Conservation (phyloP, 2,888 invertebrate genomes). For the Nomada lathburiana region DNA sequence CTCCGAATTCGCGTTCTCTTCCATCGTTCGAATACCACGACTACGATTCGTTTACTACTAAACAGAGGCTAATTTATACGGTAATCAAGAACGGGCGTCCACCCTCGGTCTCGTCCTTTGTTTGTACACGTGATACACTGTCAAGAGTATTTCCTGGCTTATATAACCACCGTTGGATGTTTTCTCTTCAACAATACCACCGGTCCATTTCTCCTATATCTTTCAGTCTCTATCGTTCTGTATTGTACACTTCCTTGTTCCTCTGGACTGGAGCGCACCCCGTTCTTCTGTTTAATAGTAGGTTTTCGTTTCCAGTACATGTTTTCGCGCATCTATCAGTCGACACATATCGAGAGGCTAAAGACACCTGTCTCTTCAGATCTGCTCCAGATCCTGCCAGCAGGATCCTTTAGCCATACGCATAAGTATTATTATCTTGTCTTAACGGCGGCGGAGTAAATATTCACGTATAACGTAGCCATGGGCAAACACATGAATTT, state of each 20-base stretch:
- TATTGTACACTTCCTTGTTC: slow-evolving; percentile 14
- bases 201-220: background rate
- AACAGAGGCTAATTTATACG: slow-evolving; percentile 81
- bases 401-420: slow-evolving; percentile 68
- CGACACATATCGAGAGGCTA: slow-evolving; percentile 75
- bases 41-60: slow-evolving; percentile 75
- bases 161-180: slow-evolving; percentile 39
- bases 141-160: slow-evolving; percentile 61
- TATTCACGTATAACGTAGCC: slow-evolving; percentile 22
- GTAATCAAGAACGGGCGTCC: slow-evolving; percentile 76
- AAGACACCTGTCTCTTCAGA: slow-evolving; percentile 76
- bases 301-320: background rate
- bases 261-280: slow-evolving; percentile 1
- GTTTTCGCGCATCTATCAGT: slow-evolving; percentile 63
- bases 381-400: background rate
- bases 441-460: slow-evolving; percentile 59
- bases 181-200: slow-evolving; percentile 39
- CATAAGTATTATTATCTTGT: slow-evolving; percentile 78
- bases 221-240: background rate
- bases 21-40: background rate
- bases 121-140: slow-evolving; percentile 60
- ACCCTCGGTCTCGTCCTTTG: slow-evolving; percentile 73
- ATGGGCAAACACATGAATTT: no score
- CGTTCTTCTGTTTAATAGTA: slow-evolving; percentile 5
- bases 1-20: background rate